A percentile compares a stretch with the other conserved stretches of the same genome.
These are phyloP conservation scores for Caenorhabditis latens DNA, from an alignment of 1,140 invertebrate genomes.

Conservation along the genomic window DNA sequence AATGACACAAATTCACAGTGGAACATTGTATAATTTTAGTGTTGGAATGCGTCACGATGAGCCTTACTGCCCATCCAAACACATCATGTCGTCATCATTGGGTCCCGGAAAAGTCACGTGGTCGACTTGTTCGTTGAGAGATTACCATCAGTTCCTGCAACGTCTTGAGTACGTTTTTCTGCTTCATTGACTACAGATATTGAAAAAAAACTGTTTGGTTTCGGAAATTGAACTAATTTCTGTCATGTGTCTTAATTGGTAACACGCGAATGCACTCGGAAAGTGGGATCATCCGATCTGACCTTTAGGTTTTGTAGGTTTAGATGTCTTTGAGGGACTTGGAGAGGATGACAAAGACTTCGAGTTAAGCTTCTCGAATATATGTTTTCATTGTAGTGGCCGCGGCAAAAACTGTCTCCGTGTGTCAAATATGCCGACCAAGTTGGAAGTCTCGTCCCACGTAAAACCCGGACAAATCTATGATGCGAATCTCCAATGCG, in stretches of 20 bases:
- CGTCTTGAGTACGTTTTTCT: constrained; percentile 71
- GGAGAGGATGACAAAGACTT: too few species aligned
- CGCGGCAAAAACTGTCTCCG: constrained; percentile 75
- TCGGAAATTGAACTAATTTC: constrained; percentile 37
- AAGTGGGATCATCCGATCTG: neutral
- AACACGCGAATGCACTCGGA: neutral
- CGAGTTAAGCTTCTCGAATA: neutral
- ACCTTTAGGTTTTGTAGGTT: neutral
- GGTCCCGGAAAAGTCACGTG: constrained; percentile 79
- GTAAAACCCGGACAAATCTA: constrained; percentile 76
- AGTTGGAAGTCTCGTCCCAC: constrained; percentile 68
- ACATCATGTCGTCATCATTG: constrained; percentile 79
- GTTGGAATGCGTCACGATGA: constrained; percentile 78
- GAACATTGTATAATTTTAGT: constrained; percentile 56
- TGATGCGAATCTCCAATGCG: constrained; percentile 76
- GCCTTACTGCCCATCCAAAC: constrained; percentile 73
- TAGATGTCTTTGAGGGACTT: neutral
- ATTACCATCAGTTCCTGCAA: constrained; percentile 77
- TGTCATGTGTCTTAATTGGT: constrained; percentile 28
- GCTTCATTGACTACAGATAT: constrained; percentile 19
- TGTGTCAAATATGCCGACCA: constrained; percentile 71
- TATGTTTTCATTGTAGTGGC: constrained; percentile 64
- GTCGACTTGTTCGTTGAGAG: constrained; percentile 78
- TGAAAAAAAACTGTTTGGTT: constrained; percentile 24
- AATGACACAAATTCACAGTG: too few species aligned